These are phyloP conservation scores for Tenrec ecaudatus DNA, from an alignment of 2,113 vertebrate genomes.

Conservation along the genomic window DNA sequence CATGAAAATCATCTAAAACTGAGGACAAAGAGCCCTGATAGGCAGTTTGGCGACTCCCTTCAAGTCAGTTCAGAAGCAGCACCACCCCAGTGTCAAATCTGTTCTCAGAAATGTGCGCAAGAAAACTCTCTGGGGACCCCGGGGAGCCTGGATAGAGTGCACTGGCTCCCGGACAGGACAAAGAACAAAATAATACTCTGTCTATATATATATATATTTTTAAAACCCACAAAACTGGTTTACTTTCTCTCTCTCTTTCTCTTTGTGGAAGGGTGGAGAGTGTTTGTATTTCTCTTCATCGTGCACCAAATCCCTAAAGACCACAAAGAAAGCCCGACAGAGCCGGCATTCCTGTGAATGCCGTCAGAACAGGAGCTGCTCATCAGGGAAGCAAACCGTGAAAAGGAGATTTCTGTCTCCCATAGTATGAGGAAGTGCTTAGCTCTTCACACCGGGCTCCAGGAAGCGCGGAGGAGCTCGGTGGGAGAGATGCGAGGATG, in stretches of 20 bases:
- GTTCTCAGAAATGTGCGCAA: constrained; percentile 66
- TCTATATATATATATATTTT: too few relatives aligned
- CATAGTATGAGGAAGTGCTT: neutral
- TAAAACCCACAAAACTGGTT: neutral
- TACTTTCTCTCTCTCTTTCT: neutral
- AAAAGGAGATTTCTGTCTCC: neutral
- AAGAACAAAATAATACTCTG: constrained; percentile 59
- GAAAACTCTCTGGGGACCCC: neutral
- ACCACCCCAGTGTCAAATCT: constrained; percentile 36
- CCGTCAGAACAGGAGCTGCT: constrained; percentile 8
- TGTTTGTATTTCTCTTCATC: constrained; percentile 58
- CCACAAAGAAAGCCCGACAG: constrained; percentile 56
- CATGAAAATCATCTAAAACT: neutral
- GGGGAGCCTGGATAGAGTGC: constrained; percentile 35
- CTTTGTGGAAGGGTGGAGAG: neutral
- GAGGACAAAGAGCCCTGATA: neutral
- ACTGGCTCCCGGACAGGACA: constrained; percentile 40
- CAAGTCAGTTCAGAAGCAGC: neutral
- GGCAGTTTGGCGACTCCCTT: constrained; percentile 14
- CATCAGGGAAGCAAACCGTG: neutral
- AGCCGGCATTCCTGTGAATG: neutral
- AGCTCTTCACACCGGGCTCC: neutral
- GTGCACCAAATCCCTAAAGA: constrained; percentile 43
- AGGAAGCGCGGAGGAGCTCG: neutral
- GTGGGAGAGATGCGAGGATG: neutral